Evolutionary conservation across 2,797 vertebrate species (phyloP).

Genomic region (Rhincodon typus): DNA sequence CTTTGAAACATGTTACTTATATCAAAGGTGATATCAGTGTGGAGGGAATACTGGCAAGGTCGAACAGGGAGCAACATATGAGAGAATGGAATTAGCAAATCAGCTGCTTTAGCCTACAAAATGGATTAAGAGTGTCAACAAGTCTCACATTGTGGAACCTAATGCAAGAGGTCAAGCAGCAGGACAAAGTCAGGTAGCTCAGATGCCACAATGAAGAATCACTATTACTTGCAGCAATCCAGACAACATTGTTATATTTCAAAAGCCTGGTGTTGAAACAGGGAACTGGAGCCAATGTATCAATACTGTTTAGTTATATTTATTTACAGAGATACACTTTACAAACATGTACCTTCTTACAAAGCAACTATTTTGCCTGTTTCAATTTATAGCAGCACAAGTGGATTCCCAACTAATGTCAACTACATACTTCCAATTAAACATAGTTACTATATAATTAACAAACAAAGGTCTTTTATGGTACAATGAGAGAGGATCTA

Average conservation of each 20-base stretch:
- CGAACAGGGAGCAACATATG: not conserved
- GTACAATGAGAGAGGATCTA: too few relatives aligned
- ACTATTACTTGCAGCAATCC: not conserved
- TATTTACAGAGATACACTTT: not conserved
- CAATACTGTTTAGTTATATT: not conserved
- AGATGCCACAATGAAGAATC: not conserved
- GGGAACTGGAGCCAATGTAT: not conserved
- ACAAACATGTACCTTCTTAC: not conserved
- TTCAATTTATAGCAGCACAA: not conserved
- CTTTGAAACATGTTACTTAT: not conserved
- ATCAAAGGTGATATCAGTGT: not conserved
- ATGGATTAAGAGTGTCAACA: not conserved
- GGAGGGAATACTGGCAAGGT: not conserved
- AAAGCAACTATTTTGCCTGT: not conserved
- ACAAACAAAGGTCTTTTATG: not conserved
- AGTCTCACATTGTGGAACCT: not conserved
- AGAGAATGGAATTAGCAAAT: not conserved
- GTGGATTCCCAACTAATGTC: not conserved
- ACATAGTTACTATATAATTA: not conserved
- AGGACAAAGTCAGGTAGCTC: not conserved
- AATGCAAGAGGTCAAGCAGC: not conserved
- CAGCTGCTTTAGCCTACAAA: not conserved
- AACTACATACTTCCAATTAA: not conserved
- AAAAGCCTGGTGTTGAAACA: not conserved
- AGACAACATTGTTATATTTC: not conserved